Base-by-base conservation (phyloP, 2,888 invertebrate genomes). In the Crepidodera aurea region DNA sequence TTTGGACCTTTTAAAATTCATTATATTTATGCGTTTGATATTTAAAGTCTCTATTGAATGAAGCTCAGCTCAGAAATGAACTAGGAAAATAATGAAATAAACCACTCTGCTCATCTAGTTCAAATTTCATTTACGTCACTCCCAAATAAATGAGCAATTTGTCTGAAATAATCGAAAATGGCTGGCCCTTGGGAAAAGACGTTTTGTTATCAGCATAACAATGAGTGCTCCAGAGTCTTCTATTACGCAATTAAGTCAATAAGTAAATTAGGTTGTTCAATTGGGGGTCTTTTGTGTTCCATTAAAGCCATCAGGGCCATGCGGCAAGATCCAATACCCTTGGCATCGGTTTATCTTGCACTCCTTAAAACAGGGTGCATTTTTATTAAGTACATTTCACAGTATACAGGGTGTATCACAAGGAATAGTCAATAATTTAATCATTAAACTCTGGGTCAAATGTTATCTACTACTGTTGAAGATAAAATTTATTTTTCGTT, bases 151-250 rank as follows among this genome's bases (percentile, higher is more conserved):
- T 51, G 62, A 59, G 51, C 65, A 60, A 65, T 65, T 65, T 62
- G 56, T 65, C 59, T 65, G 56, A 56, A 65, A 62, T 65, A 65
- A 65, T 65, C 62, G 62, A 59, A 65, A 62, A 59, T 56, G 65
- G 56, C 59, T 56, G 37, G 29, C 59, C 62, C 60, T 46, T 16
- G 62, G 57, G 60, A 54, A 62, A 60, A 63, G 62, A 57, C 65
- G 62, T 61, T 60, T 44, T 60, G 62, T 63, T 65, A 65, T 65
- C 65, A 65, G 65, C 65, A 65, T 65, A 65, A 65, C 65, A 65
- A 65, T 65, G 65, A 58, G 46, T 56, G 32, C 56, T 56, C 56
- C 51, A 50, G 56, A 65, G 62, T 62, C 37, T 65, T 62, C 62
- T 55, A 62, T 65, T 56, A 58, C 59, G 55, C 59, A 65, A 65